Evolutionary conservation across 2,797 vertebrate genomes (phyloP).

Genomic region (Spondyliosoma cantharus): DNA sequence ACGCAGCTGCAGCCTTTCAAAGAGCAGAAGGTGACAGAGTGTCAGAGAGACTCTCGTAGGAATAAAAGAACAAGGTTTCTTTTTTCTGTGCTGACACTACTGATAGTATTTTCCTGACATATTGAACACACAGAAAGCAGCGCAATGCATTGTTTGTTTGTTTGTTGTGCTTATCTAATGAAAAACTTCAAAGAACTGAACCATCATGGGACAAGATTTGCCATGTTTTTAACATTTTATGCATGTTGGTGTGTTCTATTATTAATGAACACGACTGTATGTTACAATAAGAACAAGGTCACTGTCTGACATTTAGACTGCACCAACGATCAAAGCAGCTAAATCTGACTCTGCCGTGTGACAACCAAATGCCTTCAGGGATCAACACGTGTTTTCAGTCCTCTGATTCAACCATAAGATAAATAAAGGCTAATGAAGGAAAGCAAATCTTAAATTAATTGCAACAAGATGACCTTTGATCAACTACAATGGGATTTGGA

Average conservation of each 20-base stretch:
- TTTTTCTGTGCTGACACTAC: neutral
- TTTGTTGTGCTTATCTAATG: neutral
- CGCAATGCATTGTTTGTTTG: neutral
- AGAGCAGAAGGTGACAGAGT: conserved; percentile 18
- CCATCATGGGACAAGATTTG: neutral
- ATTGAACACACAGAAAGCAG: neutral
- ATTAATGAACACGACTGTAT: neutral
- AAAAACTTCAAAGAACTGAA: neutral
- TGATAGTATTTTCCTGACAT: neutral
- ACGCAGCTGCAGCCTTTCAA: conserved; percentile 36
- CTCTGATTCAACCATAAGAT: conserved; percentile 40
- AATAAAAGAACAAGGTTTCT: conserved; percentile 8
- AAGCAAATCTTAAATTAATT: conserved; percentile 40
- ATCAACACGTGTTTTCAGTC: conserved; percentile 43
- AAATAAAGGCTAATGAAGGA: conserved; percentile 51
- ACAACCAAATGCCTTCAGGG: conserved; percentile 48
- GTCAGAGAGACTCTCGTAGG: conserved; percentile 18
- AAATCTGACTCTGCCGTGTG: conserved; percentile 28
- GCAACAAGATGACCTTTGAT: conserved; percentile 41
- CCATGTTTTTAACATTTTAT: neutral
- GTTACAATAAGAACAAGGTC: conserved; percentile 14
- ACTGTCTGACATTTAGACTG: conserved; percentile 46
- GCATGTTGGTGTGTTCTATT: neutral
- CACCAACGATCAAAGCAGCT: conserved; percentile 26
- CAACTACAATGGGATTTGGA: conserved; percentile 26